Conservation (phyloP, 2,888 invertebrate genomes). For the Eubasilissa splendida region DNA sequence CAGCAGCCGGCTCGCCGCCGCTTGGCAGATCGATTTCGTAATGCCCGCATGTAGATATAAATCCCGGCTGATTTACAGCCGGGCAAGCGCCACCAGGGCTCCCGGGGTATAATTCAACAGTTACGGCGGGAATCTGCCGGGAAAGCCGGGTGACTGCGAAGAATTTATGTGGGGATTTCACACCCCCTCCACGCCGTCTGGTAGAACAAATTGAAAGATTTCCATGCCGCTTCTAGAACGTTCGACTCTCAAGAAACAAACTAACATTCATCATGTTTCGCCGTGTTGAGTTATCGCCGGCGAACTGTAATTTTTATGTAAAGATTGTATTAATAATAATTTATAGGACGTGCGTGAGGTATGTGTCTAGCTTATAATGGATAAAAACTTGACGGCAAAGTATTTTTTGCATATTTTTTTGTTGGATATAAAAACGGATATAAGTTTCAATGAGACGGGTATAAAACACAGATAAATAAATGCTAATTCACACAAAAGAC, state of each 20-base stretch:
- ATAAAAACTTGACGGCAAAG: no score
- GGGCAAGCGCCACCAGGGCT: slow-evolving; percentile 6
- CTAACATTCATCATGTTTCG: neutral
- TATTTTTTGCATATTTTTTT: no score
- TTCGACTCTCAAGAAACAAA: slow-evolving; percentile 1
- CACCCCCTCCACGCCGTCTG: slow-evolving; percentile 4
- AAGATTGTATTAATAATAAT: no score
- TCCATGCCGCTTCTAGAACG: neutral
- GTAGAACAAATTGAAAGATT: slow-evolving; percentile 18
- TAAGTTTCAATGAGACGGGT: no score
- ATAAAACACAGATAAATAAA: no score
- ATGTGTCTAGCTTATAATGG: no score
- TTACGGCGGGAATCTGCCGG: slow-evolving; percentile 15
- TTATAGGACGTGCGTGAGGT: no score
- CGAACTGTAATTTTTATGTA: neutral
- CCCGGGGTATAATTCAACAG: slow-evolving; percentile 16
- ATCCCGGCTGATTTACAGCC: slow-evolving; percentile 12
- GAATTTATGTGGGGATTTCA: slow-evolving; percentile 16
- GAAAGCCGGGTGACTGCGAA: neutral
- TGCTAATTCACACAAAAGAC: no score
- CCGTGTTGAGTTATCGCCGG: slow-evolving; percentile 1
- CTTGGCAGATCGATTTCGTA: slow-evolving; percentile 21
- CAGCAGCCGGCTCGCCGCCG: slow-evolving; percentile 4
- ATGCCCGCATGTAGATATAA: slow-evolving; percentile 1
- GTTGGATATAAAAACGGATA: no score